Evolutionary conservation across 2,113 vertebrate species (phyloP), one percentile per base, ranked within the genome.

Genomic region (Petrocephalus microphthalmus): DNA sequence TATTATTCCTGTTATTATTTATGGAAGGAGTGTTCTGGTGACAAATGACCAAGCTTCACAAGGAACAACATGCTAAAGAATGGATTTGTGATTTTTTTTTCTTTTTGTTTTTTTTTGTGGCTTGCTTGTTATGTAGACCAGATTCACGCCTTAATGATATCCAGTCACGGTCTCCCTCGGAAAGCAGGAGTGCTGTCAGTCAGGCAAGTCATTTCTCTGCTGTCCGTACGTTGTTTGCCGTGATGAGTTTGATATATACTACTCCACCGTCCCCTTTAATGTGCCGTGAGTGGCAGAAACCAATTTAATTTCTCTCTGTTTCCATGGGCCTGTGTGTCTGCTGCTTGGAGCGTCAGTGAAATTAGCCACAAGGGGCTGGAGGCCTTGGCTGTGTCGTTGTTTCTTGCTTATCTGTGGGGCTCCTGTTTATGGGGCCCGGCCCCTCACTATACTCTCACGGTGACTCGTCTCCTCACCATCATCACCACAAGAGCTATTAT

Each of bases 241-340:
- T 83, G 20, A 47, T 83, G 42, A 49, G 15, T 83, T 83, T 83
- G 22, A 83, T 47, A 49, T 78, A 19, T 7, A 19, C 71, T 33
- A 53, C 47, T 20, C 47, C 25, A 15, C 51, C 84, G 25, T 54
- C 51, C 45, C 84, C 71, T 78, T 85, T 19, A 85, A 85, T 85
- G 47, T 15, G 5, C 51, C n/a, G 33, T 2, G 5, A 85, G 25
- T 53, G 51, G 84, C 45, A 54, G 33, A 78, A 78, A 85, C 11
- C 84, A 52, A 53, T 49, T 85, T 85, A 54, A 85, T 85, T 85
- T 49, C 25, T 85, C 84, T 54, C 53, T 54, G 51, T 85, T 85
- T 54, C 51, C 25, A 33, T 6, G 22, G 49, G 6, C 10, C 10
- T 0, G 5, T 57, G 25, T 22, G 45, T 52, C 45, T 74, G 29